phyloP scores from a whole-genome alignment of 2,888 invertebrate genomes.

The Asteroscopus sphinx region DNA sequence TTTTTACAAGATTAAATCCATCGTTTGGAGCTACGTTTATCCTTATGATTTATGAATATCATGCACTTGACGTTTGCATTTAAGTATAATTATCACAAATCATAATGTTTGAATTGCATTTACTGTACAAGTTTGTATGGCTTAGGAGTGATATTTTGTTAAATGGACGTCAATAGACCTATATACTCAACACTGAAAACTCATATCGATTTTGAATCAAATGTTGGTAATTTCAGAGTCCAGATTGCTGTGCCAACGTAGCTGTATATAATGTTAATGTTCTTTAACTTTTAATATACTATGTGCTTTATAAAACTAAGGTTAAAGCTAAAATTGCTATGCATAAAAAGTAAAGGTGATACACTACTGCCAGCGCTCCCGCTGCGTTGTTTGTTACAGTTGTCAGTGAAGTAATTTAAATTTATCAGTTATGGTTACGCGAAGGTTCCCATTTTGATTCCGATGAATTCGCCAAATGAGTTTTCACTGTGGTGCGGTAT shows the following conservation, averaged over 20 bases:
- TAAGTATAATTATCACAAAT: constrained; percentile 80
- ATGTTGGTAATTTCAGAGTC: constrained; percentile 8
- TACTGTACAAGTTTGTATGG: constrained; percentile 62
- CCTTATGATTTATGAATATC: constrained; percentile 66
- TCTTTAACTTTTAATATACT: constrained; percentile 13
- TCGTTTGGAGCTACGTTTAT: constrained; percentile 57
- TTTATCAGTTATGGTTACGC: constrained; percentile 67
- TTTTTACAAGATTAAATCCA: constrained; percentile 57
- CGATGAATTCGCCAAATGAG: constrained; percentile 38
- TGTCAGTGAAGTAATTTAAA: constrained; percentile 75
- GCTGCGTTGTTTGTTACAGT: constrained; percentile 79
- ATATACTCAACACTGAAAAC: constrained; percentile 3
- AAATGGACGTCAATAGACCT: constrained; percentile 57
- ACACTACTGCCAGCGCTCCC: constrained; percentile 63
- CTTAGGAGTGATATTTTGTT: constrained; percentile 63
- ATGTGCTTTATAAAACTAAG: constrained; percentile 19
- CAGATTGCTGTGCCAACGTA: constrained; percentile 8
- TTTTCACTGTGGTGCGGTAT: constrained; percentile 50
- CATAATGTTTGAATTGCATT: constrained; percentile 75
- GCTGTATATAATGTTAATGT: constrained; percentile 4
- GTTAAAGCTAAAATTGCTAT: constrained; percentile 38
- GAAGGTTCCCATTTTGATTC: constrained; percentile 47
- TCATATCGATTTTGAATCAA: constrained; percentile 32
- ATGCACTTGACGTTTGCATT: constrained; percentile 69
- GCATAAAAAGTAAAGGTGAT: constrained; percentile 35